A percentile compares a stretch with the other conserved stretches of the same genome.
Evolutionary conservation across 2,113 vertebrate species (phyloP).

Genomic region (Oreochromis aureus): DNA sequence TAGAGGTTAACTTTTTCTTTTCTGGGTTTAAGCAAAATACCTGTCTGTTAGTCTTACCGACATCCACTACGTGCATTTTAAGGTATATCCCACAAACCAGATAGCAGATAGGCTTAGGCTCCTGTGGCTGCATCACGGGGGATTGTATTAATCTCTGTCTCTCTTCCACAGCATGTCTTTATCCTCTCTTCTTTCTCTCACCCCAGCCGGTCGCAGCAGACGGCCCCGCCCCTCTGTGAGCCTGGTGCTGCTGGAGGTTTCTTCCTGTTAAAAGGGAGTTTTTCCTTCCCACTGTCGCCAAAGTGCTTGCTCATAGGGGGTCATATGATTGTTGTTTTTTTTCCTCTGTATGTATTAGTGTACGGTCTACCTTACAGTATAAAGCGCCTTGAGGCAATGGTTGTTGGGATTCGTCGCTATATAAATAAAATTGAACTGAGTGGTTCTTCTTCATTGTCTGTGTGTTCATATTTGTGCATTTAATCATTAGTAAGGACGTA

Average conservation of each 20-base stretch:
- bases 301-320: fast-evolving
- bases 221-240: background rate
- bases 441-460: background rate
- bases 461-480: background rate
- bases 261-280: background rate
- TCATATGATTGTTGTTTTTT: background rate
- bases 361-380: background rate
- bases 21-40: background rate
- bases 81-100: background rate
- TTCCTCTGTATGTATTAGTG: background rate
- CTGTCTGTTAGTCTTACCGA: background rate
- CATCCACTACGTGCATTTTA: background rate
- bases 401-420: too few species aligned
- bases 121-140: background rate
- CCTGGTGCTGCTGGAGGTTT: fast-evolving
- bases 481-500: background rate
- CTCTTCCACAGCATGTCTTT: fast-evolving
- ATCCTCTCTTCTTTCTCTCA: background rate
- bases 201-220: background rate
- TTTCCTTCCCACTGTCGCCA: fast-evolving
- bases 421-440: background rate
- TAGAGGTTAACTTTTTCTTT: background rate
- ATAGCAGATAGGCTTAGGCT: background rate
- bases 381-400: too few species aligned
- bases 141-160: fast-evolving